phyloP scores from a whole-genome alignment of 2,888 invertebrate species.

The Drosophila mimetica region DNA sequence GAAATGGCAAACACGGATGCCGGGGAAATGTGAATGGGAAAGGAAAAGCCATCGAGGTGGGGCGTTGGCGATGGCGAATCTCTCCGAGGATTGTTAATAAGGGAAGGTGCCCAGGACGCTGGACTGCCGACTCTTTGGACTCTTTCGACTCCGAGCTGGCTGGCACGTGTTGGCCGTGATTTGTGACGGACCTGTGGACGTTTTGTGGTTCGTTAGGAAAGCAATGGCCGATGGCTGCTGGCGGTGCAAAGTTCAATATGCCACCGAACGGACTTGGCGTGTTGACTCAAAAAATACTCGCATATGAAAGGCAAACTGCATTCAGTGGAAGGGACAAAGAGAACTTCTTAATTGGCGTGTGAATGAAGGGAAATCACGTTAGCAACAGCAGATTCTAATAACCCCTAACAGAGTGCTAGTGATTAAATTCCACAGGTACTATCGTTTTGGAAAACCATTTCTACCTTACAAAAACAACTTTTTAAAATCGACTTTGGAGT shows the following conservation, averaged over 20 bases:
- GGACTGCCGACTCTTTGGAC: constrained; percentile 3
- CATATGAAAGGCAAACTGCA: constrained; percentile 11
- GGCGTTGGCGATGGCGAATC: constrained; percentile 6
- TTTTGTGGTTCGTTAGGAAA: constrained; percentile 71
- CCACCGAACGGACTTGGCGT: constrained; percentile 47
- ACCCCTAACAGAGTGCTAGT: not conserved
- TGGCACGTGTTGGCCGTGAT: constrained; percentile 69
- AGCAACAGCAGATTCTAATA: not conserved
- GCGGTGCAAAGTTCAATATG: constrained; percentile 72
- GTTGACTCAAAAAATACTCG: constrained; percentile 64
- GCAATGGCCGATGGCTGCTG: constrained; percentile 8
- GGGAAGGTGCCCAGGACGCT: constrained; percentile 55
- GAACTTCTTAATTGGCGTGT: constrained; percentile 17
- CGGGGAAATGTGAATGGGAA: constrained; percentile 37
- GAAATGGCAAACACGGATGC: constrained; percentile 35
- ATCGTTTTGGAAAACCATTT: too few species aligned
- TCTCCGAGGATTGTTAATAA: constrained; percentile 75
- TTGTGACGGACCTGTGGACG: constrained; percentile 45
- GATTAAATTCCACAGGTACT: too few species aligned
- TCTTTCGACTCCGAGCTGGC: constrained; percentile 11
- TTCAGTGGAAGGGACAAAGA: not conserved
- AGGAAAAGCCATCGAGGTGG: constrained; percentile 4
- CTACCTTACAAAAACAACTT: too few species aligned
- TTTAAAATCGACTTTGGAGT: too few species aligned
- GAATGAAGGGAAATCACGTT: not conserved